Percentiles rank a stretch among this genome's conserved stretches.
Evolutionary conservation across 2,113 vertebrate species (phyloP).

Genomic region (Sorex araneus): DNA sequence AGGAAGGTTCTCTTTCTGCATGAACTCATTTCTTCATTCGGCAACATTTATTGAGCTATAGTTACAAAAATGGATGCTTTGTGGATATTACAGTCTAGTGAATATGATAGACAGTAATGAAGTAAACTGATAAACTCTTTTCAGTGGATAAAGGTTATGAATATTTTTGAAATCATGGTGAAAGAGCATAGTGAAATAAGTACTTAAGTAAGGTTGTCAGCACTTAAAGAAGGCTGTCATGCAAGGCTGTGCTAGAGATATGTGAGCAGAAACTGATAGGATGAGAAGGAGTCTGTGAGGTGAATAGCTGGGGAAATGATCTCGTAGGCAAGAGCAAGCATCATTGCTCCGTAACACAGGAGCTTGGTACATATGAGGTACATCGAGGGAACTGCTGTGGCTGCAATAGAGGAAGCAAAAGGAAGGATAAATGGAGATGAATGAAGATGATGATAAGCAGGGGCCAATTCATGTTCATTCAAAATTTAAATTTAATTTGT

Average conservation of each 20-base stretch:
- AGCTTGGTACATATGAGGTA: neutral
- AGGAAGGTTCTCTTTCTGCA: neutral
- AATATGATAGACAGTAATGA: conserved; percentile 26
- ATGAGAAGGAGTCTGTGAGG: neutral
- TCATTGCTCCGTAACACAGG: neutral
- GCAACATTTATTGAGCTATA: conserved; percentile 12
- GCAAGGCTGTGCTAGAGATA: neutral
- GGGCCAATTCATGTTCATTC: neutral
- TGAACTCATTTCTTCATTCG: conserved; percentile 28
- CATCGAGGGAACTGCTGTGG: neutral
- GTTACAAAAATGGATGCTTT: neutral
- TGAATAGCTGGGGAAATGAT: neutral
- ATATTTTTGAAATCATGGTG: neutral
- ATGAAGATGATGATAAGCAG: neutral
- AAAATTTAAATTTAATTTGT: too few relatives aligned
- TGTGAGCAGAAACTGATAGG: neutral
- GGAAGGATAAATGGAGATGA: neutral
- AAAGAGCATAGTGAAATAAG: neutral
- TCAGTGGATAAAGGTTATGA: neutral
- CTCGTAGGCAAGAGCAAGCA: neutral
- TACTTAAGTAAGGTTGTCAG: neutral
- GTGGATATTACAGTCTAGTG: neutral
- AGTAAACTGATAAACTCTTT: neutral
- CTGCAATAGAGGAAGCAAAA: neutral
- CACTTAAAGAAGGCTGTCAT: neutral